phyloP scores from a whole-genome alignment of 2,888 invertebrate species.

The Apotomis capreana region DNA sequence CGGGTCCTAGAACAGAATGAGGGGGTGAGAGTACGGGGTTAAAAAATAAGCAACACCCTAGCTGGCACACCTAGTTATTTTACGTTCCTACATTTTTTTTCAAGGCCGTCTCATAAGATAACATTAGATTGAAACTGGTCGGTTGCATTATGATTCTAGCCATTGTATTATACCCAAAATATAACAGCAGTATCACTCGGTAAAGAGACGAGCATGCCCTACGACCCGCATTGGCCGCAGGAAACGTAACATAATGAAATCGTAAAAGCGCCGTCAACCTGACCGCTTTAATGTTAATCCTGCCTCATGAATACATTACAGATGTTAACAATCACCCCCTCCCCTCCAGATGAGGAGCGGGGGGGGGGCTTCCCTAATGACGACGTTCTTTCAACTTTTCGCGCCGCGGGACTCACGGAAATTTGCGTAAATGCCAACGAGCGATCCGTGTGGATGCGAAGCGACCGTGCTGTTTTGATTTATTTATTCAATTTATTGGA shows the following conservation, averaged over 20 bases:
- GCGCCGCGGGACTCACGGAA: background rate
- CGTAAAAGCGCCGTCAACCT: slow-evolving; percentile 37
- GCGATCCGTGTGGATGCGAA: background rate
- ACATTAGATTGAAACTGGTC: too few species aligned
- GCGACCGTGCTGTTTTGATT: slow-evolving; percentile 5
- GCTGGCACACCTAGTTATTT: too few species aligned
- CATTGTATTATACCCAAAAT: too few species aligned
- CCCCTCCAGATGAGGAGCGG: background rate
- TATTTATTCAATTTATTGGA: background rate
- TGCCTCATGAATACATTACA: slow-evolving; percentile 45
- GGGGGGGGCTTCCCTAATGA: background rate
- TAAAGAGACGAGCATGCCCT: background rate
- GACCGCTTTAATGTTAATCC: slow-evolving; percentile 42
- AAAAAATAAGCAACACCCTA: too few species aligned
- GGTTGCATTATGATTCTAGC: too few species aligned
- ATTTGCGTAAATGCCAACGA: slow-evolving; percentile 8
- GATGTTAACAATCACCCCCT: slow-evolving; percentile 42
- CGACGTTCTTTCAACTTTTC: slow-evolving; percentile 16
- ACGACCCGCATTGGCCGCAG: slow-evolving; percentile 30
- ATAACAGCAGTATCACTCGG: too few species aligned
- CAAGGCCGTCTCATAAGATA: too few species aligned
- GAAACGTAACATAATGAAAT: slow-evolving; percentile 37
- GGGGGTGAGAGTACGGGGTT: too few species aligned
- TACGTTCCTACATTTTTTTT: too few species aligned
- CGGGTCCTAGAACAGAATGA: too few species aligned